Evolutionary conservation across 2,113 vertebrate species (phyloP).

Genomic region (Pelecanus crispus): DNA sequence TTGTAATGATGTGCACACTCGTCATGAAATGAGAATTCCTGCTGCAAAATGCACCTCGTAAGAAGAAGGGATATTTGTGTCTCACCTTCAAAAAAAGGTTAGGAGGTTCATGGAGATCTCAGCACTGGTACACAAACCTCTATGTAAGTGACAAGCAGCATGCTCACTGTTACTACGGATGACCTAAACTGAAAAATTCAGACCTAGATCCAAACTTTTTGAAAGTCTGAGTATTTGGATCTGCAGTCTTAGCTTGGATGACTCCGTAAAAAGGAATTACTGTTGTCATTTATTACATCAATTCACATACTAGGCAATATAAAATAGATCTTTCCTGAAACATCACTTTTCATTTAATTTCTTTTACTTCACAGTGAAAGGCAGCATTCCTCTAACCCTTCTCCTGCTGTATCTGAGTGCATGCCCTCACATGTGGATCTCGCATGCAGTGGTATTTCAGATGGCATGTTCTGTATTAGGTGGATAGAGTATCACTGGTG

Average conservation of each 20-base stretch:
- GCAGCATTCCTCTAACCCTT: not conserved
- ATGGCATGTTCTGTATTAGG: constrained; percentile 24
- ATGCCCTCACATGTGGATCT: not conserved
- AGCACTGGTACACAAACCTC: not conserved
- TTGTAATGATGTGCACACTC: not conserved
- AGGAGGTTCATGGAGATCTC: not conserved
- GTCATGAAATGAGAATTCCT: not conserved
- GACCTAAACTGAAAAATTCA: not conserved
- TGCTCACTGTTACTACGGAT: not conserved
- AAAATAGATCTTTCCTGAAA: constrained; percentile 26
- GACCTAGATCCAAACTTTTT: not conserved
- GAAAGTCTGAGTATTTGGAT: not conserved
- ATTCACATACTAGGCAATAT: not conserved
- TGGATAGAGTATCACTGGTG: constrained; percentile 4
- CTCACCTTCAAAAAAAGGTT: not conserved
- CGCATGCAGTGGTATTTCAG: not conserved
- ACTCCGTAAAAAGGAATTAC: not conserved
- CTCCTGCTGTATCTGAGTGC: not conserved
- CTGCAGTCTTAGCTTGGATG: not conserved
- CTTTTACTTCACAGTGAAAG: not conserved
- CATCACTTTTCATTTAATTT: not conserved
- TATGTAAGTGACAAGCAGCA: not conserved
- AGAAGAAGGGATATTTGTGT: not conserved
- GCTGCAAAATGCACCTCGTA: not conserved
- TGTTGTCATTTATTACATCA: not conserved